Percentiles rank a stretch among this genome's conserved stretches.
Evolutionary conservation across 2,888 invertebrate species (phyloP).

Genomic region (Apamea crenata): DNA sequence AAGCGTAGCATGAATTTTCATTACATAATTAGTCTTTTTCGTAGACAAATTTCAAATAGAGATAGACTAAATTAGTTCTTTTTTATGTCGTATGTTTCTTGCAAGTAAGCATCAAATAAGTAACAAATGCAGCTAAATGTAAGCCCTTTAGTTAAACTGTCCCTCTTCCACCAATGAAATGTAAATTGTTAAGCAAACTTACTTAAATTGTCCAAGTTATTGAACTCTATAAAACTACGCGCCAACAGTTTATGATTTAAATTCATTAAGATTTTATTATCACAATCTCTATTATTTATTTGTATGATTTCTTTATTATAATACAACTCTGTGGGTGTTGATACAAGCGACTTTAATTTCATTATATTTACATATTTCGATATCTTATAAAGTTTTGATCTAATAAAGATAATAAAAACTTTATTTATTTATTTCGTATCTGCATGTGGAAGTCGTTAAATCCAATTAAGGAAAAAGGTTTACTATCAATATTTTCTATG

Average conservation of each 20-base stretch:
- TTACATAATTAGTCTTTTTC: no score
- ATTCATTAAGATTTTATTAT: slow-evolving; percentile 59
- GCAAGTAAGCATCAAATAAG: neutral
- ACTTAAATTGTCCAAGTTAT: slow-evolving; percentile 38
- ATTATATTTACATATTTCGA: slow-evolving; percentile 57
- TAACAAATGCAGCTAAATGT: neutral
- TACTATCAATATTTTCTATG: neutral
- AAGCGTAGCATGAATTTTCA: no score
- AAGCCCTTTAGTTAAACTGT: neutral
- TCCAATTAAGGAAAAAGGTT: slow-evolving; percentile 32
- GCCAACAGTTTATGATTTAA: slow-evolving; percentile 34
- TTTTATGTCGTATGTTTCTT: neutral
- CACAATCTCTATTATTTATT: slow-evolving; percentile 32
- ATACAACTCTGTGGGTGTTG: slow-evolving; percentile 54
- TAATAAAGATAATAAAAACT: slow-evolving; percentile 16
- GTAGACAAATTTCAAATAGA: no score
- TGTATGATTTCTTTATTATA: slow-evolving; percentile 43
- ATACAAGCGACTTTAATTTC: slow-evolving; percentile 36
- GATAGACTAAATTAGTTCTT: no score
- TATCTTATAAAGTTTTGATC: slow-evolving; percentile 25
- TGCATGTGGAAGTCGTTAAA: slow-evolving; percentile 12
- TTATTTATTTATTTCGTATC: slow-evolving; percentile 2
- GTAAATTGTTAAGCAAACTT: slow-evolving; percentile 54
- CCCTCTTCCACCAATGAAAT: slow-evolving; percentile 14
- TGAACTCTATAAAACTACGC: slow-evolving; percentile 30